Evolutionary conservation across 2,888 invertebrate genomes (phyloP).

Genomic region (Ochlodes sylvanus): DNA sequence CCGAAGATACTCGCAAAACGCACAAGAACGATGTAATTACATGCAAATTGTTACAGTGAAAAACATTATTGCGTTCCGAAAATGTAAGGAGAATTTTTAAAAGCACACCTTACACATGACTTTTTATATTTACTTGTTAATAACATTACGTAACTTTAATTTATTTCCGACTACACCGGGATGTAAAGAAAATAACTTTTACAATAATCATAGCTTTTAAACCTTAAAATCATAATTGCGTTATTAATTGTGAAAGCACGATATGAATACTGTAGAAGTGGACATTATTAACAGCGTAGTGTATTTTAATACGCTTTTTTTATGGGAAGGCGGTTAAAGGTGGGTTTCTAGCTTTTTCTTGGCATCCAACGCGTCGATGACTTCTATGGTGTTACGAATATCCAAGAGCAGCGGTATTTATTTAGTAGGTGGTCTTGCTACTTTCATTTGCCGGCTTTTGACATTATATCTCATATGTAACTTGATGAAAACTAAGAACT

Average conservation of each 20-base stretch:
- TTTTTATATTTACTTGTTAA: not conserved
- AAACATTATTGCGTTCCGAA: slow-evolving; percentile 2
- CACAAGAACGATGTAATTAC: slow-evolving; percentile 3
- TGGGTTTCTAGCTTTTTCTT: no score
- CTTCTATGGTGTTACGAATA: no score
- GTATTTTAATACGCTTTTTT: no score
- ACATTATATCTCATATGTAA: no score
- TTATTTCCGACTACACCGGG: not conserved
- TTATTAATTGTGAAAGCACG: not conserved
- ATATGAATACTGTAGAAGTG: no score
- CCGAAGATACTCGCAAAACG: not conserved
- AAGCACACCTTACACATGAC: not conserved
- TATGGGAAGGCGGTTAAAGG: no score
- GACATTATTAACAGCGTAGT: no score
- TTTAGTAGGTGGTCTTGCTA: no score
- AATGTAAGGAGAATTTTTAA: not conserved
- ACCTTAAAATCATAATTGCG: not conserved
- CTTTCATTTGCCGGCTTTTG: no score
- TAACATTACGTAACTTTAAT: not conserved
- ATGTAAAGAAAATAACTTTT: not conserved
- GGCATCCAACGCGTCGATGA: no score
- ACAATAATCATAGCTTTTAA: not conserved
- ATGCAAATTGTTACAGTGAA: not conserved
- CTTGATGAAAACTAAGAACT: no score
- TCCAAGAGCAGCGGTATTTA: no score